Base-by-base conservation (phyloP, 2,888 invertebrate species). In the Drosophila planitibia region DNA sequence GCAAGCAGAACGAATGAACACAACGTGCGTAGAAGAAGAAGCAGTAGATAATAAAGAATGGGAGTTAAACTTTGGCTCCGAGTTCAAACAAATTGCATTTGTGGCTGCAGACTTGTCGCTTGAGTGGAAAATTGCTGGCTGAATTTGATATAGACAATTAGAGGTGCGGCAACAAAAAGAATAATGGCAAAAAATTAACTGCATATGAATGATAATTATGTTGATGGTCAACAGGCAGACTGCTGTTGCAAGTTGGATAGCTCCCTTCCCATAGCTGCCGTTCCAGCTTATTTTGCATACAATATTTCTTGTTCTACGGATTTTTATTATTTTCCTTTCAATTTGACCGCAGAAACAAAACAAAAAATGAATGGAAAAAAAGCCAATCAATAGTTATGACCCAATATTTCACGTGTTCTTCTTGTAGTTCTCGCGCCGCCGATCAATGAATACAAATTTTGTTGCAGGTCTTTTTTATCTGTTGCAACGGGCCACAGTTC, bases 1-100 rank as follows among this genome's bases (percentile, higher is more conserved):
- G 67, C 32, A 60, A 57, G 81, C 79, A 68, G 67, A 79, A 66
- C 81, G 79, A 81, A 81, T 81, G 62, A 58, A 10, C 19, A 49
- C 33, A 63, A 73, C 81, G 81, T 81, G 81, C 81, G 61, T 76
- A 39, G 32, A 66, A 19, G 41, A 19, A 57, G 44, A 44, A 51
- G 41, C 58, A 62, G 16, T 33, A 16, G 14, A 32, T 22, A n/a
- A 10, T 4, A 32, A 4, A 33, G 4, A 37, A 28, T 12, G 25
- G 41, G 47, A 65, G 52, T 49, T 49, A 25, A 63, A 53, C 69
- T 66, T 81, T 78, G 73, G 86, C 76, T 70, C 4, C 85, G 75
- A 82, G 89, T 88, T 85, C 85, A 85, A 85, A 83, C 69, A 85
- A 85, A 88, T 85, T 85, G 84, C 81, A 80, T 86, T 81, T 79